Evolutionary conservation across 2,888 invertebrate species (phyloP).

Genomic region (Minunthozetes semirufus): DNA sequence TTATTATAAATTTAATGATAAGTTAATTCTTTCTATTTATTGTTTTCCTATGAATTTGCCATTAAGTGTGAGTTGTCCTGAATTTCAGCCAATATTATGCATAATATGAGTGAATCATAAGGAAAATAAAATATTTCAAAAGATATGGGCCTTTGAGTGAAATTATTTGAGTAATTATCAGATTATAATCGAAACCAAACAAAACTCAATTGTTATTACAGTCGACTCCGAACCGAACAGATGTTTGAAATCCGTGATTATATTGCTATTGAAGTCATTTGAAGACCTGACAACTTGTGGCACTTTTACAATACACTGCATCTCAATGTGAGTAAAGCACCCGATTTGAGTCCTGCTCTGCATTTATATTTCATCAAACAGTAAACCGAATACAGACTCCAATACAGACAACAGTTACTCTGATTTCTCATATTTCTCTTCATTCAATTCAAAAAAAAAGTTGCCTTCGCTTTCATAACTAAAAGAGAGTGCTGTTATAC

Average conservation of each 20-base stretch:
- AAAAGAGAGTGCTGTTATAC: too few relatives aligned
- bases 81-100: too few relatives aligned
- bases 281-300: slow-evolving; percentile 26
- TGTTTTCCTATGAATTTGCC: too few relatives aligned
- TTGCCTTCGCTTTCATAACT: too few relatives aligned
- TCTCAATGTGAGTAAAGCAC: neutral
- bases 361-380: too few relatives aligned
- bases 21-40: too few relatives aligned
- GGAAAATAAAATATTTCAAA: neutral
- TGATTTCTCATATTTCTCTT: too few relatives aligned
- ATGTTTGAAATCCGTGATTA: slow-evolving; percentile 9
- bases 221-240: neutral
- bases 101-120: neutral
- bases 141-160: neutral
- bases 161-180: slow-evolving; percentile 1
- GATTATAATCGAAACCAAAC: neutral
- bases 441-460: too few relatives aligned
- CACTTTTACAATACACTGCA: neutral
- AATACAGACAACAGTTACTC: too few relatives aligned
- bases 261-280: neutral
- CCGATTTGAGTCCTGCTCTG: neutral
- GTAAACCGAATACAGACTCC: too few relatives aligned
- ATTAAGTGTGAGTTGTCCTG: too few relatives aligned
- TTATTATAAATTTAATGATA: too few relatives aligned
- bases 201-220: neutral